phyloP scores from a whole-genome alignment of 2,113 vertebrate genomes.

The Ophthalmolycus amberensis region DNA sequence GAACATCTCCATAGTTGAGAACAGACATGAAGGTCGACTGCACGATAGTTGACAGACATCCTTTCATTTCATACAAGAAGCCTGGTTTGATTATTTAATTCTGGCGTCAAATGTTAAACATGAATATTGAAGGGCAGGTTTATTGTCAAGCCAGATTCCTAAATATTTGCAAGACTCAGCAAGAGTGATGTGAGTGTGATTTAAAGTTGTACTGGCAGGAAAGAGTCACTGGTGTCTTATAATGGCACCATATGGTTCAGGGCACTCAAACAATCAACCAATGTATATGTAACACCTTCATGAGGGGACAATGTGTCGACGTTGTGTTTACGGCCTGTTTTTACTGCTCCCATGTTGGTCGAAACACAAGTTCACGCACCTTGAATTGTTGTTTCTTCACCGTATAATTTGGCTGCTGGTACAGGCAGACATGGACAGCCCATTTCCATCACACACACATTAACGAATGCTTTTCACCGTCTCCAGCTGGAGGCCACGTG shows the following conservation, averaged over 20 bases:
- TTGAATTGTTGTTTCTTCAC: neutral
- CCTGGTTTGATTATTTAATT: neutral
- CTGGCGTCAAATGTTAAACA: neutral
- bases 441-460: neutral
- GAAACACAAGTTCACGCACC: too few relatives aligned
- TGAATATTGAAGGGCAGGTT: neutral
- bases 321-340: neutral
- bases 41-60: neutral
- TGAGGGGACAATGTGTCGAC: neutral
- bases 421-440: neutral
- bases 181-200: neutral
- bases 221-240: neutral
- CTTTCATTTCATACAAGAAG: neutral
- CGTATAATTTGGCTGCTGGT: neutral
- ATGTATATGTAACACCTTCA: neutral
- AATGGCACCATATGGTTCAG: neutral
- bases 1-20: too few relatives aligned
- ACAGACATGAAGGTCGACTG: too few relatives aligned
- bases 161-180: neutral
- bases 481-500: slow-evolving; percentile 4
- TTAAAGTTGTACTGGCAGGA: neutral
- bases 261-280: neutral
- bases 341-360: neutral
- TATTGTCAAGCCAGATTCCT: neutral
- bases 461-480: neutral